Evolutionary conservation across 2,113 vertebrate species (phyloP).

Genomic region (Rallus limicola): DNA sequence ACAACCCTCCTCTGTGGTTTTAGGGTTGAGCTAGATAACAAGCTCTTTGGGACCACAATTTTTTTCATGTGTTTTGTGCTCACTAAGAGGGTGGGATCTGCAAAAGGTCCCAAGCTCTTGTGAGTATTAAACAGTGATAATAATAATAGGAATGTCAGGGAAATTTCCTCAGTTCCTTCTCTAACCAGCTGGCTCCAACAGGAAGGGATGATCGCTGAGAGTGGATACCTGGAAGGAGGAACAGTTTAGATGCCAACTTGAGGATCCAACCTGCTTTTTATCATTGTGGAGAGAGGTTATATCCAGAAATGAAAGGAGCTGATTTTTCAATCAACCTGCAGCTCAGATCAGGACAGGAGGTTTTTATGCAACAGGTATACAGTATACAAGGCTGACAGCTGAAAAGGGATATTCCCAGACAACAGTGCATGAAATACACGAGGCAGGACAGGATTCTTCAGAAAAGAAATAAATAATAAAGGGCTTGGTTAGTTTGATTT

Average conservation of each 20-base stretch:
- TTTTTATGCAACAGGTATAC: neutral
- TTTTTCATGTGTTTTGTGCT: neutral
- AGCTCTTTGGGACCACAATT: neutral
- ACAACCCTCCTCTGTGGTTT: neutral
- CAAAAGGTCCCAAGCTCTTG: neutral
- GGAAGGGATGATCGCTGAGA: neutral
- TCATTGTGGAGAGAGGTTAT: neutral
- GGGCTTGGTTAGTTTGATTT: neutral
- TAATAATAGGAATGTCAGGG: neutral
- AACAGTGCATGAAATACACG: neutral
- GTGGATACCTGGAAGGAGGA: neutral
- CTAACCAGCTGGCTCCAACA: neutral
- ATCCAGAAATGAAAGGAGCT: neutral
- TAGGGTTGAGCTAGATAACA: neutral
- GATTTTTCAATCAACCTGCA: neutral
- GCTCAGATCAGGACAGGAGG: neutral
- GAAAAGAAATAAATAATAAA: neutral
- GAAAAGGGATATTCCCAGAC: neutral
- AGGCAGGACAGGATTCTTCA: neutral
- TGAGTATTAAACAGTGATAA: neutral
- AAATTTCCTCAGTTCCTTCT: neutral
- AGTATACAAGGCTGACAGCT: neutral
- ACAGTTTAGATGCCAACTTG: neutral
- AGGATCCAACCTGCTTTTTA: neutral
- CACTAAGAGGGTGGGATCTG: neutral